Conservation (phyloP, 2,888 invertebrate genomes). For the Andrena camellia region DNA sequence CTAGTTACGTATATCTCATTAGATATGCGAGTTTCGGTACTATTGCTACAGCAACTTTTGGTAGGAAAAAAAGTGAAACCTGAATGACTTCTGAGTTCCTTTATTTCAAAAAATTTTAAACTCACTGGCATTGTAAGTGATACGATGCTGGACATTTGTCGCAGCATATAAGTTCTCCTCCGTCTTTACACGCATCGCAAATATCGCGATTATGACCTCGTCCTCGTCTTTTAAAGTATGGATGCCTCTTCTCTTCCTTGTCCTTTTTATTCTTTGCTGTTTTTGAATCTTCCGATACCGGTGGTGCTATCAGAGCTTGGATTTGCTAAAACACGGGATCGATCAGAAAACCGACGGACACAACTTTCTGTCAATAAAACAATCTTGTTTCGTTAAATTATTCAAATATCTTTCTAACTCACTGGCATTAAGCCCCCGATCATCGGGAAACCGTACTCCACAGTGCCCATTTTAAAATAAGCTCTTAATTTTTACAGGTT, state of each 20-base stretch:
- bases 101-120: conserved; percentile 2
- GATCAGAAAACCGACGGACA: neutral
- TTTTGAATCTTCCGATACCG: conserved; percentile 90
- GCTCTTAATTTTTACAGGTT: neutral
- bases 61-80: neutral
- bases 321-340: conserved; percentile 89
- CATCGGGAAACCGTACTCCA: conserved; percentile 92
- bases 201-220: conserved; percentile 96
- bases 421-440: conserved; percentile 96
- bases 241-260: conserved; percentile 89
- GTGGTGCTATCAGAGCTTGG: conserved; percentile 94
- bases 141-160: conserved; percentile 98
- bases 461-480: conserved; percentile 86
- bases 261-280: conserved; percentile 86
- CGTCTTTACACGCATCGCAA: conserved; percentile 97
- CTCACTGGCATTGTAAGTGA: conserved; percentile 97
- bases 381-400: conserved; percentile 2
- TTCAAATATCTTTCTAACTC: conserved; percentile 82
- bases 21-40: neutral
- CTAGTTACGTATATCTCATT: neutral
- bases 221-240: conserved; percentile 94
- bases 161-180: conserved; percentile 97
- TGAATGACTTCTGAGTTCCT: neutral
- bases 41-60: neutral
- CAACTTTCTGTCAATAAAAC: neutral